phyloP scores from a whole-genome alignment of 2,113 vertebrate genomes.

The Hepsetus odoe region DNA sequence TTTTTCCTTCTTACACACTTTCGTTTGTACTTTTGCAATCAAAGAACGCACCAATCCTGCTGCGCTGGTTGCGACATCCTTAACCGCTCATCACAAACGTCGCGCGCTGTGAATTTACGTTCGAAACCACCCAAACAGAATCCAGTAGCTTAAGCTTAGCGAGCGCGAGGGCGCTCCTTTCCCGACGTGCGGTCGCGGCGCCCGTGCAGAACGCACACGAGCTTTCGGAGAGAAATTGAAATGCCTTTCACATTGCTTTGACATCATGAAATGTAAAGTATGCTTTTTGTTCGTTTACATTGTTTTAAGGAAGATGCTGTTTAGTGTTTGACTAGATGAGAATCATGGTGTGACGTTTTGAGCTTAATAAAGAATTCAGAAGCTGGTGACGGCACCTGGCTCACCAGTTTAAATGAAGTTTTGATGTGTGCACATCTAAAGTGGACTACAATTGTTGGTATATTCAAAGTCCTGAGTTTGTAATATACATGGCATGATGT shows the following conservation, averaged over 20 bases:
- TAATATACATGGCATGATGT: constrained; percentile 92
- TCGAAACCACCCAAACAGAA: constrained; percentile 75
- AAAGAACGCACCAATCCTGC: constrained; percentile 32
- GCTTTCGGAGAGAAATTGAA: background rate
- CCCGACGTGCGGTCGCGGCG: constrained; percentile 67
- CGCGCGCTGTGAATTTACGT: constrained; percentile 87
- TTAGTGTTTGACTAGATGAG: constrained; percentile 84
- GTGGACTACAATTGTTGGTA: constrained; percentile 77
- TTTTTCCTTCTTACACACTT: constrained; percentile 14
- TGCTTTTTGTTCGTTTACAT: constrained; percentile 85
- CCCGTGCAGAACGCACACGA: constrained; percentile 62
- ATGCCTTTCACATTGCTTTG: constrained; percentile 40
- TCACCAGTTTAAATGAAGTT: constrained; percentile 78
- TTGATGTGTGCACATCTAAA: constrained; percentile 81
- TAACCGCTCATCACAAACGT: constrained; percentile 68
- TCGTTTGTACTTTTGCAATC: constrained; percentile 49
- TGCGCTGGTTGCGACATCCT: constrained; percentile 77
- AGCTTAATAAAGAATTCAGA: constrained; percentile 72
- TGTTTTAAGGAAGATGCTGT: constrained; percentile 81
- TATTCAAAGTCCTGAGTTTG: constrained; percentile 79
- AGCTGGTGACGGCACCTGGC: constrained; percentile 85
- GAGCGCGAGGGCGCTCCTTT: constrained; percentile 69
- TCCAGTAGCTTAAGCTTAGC: constrained; percentile 69
- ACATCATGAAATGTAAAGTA: constrained; percentile 78
- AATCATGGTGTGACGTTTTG: constrained; percentile 79